Conservation (phyloP, 1,140 invertebrate genomes). For the Acromyrmex heyeri region DNA sequence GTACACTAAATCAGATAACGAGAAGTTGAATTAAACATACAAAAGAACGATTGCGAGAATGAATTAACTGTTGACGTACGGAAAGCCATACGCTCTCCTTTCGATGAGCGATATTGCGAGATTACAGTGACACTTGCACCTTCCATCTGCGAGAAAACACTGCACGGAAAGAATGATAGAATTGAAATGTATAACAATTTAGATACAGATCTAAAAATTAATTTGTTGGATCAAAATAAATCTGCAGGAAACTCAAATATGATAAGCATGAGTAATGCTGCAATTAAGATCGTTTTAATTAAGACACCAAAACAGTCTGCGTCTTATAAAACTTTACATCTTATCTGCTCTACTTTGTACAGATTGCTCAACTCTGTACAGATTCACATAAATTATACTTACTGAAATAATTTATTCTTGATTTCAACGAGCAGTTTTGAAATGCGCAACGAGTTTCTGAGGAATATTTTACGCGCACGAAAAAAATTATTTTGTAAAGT, state of each 20-base stretch:
- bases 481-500: too few species aligned
- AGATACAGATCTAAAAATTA: too few species aligned
- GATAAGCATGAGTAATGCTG: background rate
- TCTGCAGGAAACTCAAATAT: too few species aligned
- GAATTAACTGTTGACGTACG: slow-evolving; percentile 15
- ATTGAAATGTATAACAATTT: too few species aligned
- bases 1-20: slow-evolving; percentile 67
- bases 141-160: background rate
- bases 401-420: slow-evolving; percentile 25
- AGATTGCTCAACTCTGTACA: background rate
- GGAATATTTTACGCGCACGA: background rate
- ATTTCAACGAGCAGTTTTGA: background rate
- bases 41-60: slow-evolving; percentile 33
- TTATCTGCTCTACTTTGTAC: background rate
- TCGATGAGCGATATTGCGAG: background rate
- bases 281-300: background rate
- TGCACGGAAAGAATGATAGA: too few species aligned
- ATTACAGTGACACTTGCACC: background rate
- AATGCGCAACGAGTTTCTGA: background rate
- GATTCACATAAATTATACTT: slow-evolving; percentile 9
- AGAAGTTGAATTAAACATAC: slow-evolving; percentile 66
- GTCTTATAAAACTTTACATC: background rate
- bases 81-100: slow-evolving; percentile 22
- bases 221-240: too few species aligned
- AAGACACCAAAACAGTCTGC: background rate